Evolutionary conservation across 2,888 invertebrate genomes (phyloP), one percentile per base, ranked within the genome.

Genomic region (Acrobasis repandana): DNA sequence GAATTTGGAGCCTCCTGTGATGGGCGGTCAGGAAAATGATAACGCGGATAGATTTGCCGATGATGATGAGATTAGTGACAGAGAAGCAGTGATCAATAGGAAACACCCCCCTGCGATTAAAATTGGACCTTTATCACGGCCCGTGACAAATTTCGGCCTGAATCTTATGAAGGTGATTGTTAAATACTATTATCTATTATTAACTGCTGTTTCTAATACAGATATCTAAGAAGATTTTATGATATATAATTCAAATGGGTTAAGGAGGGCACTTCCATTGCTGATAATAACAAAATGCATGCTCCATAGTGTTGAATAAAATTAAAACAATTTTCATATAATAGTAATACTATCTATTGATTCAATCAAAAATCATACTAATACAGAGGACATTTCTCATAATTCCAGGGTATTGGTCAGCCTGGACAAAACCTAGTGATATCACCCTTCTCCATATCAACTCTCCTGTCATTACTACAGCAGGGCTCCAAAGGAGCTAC

Each of bases 391-490:
- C 2, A 9, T 36, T 56, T 14, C 46, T 9, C n/a, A 4, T 33
- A 38, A 33, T 76, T 79, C 68, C 75, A 76, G 74, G 71, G 70
- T 9, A 70, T 72, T 50, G 61, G 64, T 6, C 61, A 67, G 11
- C 74, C 74, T 48, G 50, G 65, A 46, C 80, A 79, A 0, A 93
- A 93, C 64, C 63, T 86, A 8, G 88, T 93, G 18, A 61, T 91
- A 20, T 93, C 93, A 0, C 93, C 93, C 1, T 82, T 85, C 61
- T 93, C 93, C 1, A 79, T 93, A 1, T 82, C 89, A 0, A 83
- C 85, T 2, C 68, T 91, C 3, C 69, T 93, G 43, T 83, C 90
- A 0, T 76, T 93, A 16, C 71, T 93, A 20, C 91, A 92, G 67
- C 92, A 93, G 65, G 93, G 93, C 0, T 80, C 93, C 0, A 60